phyloP scores from a whole-genome alignment of 2,797 vertebrate species.

The Parauchenoglanis punctatus region DNA sequence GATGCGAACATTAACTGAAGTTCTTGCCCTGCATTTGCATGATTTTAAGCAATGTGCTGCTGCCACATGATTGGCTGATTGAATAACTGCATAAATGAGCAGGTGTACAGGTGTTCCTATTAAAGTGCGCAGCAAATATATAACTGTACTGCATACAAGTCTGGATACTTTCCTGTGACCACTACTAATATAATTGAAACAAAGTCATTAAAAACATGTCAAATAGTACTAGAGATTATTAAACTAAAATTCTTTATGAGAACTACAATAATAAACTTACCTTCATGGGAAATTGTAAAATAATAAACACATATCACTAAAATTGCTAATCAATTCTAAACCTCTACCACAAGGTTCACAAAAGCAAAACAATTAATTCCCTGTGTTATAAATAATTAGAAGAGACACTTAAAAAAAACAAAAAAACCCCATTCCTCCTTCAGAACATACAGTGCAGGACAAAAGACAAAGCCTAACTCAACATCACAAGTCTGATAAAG shows the following conservation, averaged over 20 bases:
- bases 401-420: not conserved
- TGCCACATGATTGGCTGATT: too few species aligned
- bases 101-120: too few species aligned
- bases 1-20: too few species aligned
- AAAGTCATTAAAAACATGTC: not conserved
- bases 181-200: not conserved
- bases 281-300: not conserved
- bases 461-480: slow-evolving; percentile 1
- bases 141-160: too few species aligned
- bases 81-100: too few species aligned
- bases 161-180: not conserved
- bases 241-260: not conserved
- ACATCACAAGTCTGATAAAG: slow-evolving; percentile 31
- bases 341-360: not conserved
- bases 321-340: not conserved
- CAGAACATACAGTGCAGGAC: slow-evolving; percentile 5
- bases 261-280: not conserved
- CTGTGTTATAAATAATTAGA: not conserved
- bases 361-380: not conserved
- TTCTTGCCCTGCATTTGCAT: too few species aligned
- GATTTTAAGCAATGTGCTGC: too few species aligned
- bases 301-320: not conserved
- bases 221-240: not conserved
- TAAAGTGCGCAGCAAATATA: too few species aligned
- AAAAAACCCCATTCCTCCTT: not conserved